Base-by-base conservation (phyloP, 2,113 vertebrate species). In the Neomonachus schauinslandi region DNA sequence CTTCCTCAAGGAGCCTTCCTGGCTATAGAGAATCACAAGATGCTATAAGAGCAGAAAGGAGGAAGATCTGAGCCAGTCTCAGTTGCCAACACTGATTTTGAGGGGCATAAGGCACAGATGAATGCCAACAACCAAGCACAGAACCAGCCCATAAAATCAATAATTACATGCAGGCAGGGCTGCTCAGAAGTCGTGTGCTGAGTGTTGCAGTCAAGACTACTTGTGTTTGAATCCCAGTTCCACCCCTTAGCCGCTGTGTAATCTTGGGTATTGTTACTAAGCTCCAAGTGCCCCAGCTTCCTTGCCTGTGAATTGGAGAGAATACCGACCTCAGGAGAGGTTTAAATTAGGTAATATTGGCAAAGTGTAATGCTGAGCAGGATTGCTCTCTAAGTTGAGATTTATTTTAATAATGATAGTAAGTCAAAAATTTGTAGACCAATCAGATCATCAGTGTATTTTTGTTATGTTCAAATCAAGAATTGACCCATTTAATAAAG, bases 401-500 rank as follows among this genome's bases (percentile, higher is more conserved):
- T 65, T 49, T 49, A 57, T 26, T 9, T 4, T 74, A 59, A 72
- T 24, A 82, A 88, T 33, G 19, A 67, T 6, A 77, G 26, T 16
- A 22, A 91, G 39, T 42, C 5, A 63, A 57, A 85, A 83, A 79
- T 94, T 4, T 81, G 11, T 46, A 94, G 49, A n/a, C 22, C 11
- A 57, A 9, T 53, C 15, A 91, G 24, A 72, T 65, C 36, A 55
- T 59, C 1, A 5, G 19, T 74, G 15, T 15, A 26, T 49, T 91
- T 63, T 83, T 67, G 5, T 93, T 82, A 53, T 16, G 24, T 84
- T 95, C 95, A 84, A 72, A 84, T 88, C 28, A 80, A 91, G 57
- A 31, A 11, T 7, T 87, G 82, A 74, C 14, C 39, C 24, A 49
- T 79, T 89, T 71, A 63, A 63, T 80, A 65, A 86, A 77, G 28